A percentile compares a stretch with the other conserved stretches of the same genome.
Evolutionary conservation across 2,797 vertebrate species (phyloP).

Genomic region (Amblyopsis hoosieri): DNA sequence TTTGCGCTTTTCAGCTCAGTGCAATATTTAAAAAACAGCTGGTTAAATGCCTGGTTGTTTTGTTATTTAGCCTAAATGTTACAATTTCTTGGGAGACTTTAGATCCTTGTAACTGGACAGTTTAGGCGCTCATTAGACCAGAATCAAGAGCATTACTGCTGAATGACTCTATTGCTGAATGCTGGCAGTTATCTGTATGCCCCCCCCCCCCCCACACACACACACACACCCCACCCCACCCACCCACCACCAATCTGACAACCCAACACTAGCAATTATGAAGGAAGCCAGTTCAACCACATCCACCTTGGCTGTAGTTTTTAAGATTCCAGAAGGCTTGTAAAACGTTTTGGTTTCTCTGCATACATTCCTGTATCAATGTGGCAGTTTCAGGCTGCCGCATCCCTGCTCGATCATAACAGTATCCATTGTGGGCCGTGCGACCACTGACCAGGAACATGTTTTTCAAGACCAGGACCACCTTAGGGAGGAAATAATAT

Average conservation of each 20-base stretch:
- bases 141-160: constrained; percentile 59
- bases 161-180: constrained; percentile 72
- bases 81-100: constrained; percentile 13
- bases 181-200: constrained; percentile 56
- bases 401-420: constrained; percentile 56
- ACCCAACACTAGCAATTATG: constrained; percentile 82
- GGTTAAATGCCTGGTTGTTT: too few relatives aligned
- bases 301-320: constrained; percentile 79
- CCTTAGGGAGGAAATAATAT: constrained; percentile 31
- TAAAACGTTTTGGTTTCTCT: constrained; percentile 71
- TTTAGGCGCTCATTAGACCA: constrained; percentile 53
- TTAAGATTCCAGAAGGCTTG: constrained; percentile 79
- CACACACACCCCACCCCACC: constrained; percentile 56
- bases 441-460: constrained; percentile 38
- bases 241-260: constrained; percentile 73
- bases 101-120: constrained; percentile 45
- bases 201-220: constrained; percentile 43
- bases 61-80: too few relatives aligned
- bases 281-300: constrained; percentile 82
- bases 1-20: constrained; percentile 3
- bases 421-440: constrained; percentile 49
- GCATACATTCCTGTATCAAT: constrained; percentile 71
- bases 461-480: constrained; percentile 34
- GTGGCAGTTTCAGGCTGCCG: constrained; percentile 58
- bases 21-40: constrained; percentile 19